Conservation (phyloP, 2,113 vertebrate genomes). For the Ceyx cyanopectus region DNA sequence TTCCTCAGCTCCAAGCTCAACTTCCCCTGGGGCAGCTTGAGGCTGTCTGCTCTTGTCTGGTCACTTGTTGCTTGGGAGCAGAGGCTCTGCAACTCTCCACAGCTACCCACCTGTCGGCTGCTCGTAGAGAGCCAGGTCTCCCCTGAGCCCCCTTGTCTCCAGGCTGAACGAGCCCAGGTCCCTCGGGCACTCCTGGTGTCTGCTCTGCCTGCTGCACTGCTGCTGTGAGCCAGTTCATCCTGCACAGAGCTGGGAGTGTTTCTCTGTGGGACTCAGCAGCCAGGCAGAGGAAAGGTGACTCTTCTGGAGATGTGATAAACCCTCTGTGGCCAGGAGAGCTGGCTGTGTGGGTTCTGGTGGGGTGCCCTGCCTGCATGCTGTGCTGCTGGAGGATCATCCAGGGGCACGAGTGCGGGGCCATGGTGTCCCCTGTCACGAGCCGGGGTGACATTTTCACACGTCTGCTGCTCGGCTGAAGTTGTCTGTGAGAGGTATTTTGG, state of each 20-base stretch:
- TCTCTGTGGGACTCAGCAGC: not conserved
- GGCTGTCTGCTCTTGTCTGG: not conserved
- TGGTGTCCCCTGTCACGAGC: not conserved
- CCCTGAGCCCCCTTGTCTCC: not conserved
- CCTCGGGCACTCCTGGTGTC: not conserved
- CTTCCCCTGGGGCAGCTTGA: not conserved
- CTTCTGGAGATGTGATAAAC: not conserved
- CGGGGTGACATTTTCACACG: not conserved
- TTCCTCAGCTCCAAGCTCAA: not conserved
- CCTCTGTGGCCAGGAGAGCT: not conserved
- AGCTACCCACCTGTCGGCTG: not conserved
- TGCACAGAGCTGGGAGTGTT: not conserved
- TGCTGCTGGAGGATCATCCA: not conserved
- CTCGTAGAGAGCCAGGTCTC: not conserved
- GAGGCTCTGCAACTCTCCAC: not conserved
- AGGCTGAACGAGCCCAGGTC: not conserved
- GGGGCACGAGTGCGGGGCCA: rapidly evolving
- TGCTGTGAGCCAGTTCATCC: not conserved
- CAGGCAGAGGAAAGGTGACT: not conserved
- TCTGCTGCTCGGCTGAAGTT: not conserved
- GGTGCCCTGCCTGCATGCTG: not conserved
- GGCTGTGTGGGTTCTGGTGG: not conserved
- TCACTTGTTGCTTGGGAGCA: not conserved
- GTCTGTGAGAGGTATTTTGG: not conserved
- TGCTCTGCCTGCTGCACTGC: not conserved